phyloP scores from a whole-genome alignment of 2,888 invertebrate species.

The Orthonevra nobilis region DNA sequence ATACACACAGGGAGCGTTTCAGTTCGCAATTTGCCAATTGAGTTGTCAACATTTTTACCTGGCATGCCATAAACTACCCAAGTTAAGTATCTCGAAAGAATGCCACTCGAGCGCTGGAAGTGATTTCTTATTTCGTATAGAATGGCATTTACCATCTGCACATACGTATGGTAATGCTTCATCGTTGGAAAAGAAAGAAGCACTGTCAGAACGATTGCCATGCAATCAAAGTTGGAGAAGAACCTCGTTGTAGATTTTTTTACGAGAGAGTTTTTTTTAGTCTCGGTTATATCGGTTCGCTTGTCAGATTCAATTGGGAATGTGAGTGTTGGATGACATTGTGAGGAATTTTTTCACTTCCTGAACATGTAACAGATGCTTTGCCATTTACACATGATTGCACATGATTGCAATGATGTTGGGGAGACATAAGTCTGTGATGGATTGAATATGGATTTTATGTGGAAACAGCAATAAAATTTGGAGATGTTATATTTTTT shows the following conservation, averaged over 20 bases:
- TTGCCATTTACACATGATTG: conserved; percentile 32
- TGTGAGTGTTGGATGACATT: conserved; percentile 38
- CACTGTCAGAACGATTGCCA: conserved; percentile 51
- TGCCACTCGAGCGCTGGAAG: conserved; percentile 18
- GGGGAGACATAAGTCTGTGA: too few relatives aligned
- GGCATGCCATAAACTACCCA: conserved; percentile 61
- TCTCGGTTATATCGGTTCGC: conserved; percentile 8
- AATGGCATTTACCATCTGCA: conserved; percentile 42
- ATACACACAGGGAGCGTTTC: conserved; percentile 13
- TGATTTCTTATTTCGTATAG: conserved; percentile 14
- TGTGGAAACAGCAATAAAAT: too few relatives aligned
- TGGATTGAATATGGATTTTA: too few relatives aligned
- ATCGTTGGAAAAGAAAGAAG: conserved; percentile 52
- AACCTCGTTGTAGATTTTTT: neutral
- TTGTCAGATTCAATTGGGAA: conserved; percentile 52
- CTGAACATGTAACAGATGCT: conserved; percentile 28
- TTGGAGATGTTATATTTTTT: too few relatives aligned
- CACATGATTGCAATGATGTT: conserved; percentile 10
- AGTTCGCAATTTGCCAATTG: conserved; percentile 61
- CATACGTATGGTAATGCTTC: conserved; percentile 45
- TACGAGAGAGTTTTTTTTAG: neutral
- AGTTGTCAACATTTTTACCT: conserved; percentile 65
- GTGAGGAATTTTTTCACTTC: conserved; percentile 12
- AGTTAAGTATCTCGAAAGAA: conserved; percentile 52
- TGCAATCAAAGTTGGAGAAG: conserved; percentile 46